Percentiles rank a stretch among this genome's conserved stretches.
Conservation (phyloP, 2,797 vertebrate genomes). For the Sebastes steindachneri region DNA sequence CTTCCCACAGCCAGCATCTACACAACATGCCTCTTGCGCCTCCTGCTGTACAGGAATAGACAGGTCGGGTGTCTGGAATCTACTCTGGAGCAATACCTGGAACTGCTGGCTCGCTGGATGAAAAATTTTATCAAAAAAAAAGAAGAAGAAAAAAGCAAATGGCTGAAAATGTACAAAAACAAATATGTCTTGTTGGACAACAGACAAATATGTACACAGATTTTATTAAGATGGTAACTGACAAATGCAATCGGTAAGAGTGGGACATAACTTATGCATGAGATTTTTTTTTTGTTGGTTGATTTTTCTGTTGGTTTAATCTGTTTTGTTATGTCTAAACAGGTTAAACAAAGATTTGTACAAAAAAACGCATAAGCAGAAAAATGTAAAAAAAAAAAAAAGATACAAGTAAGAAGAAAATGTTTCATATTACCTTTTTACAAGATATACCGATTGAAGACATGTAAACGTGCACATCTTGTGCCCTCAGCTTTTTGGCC, state of each 20-base stretch:
- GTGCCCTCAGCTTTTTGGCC: slow-evolving; percentile 60
- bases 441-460: slow-evolving; percentile 72
- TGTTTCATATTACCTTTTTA: slow-evolving; percentile 84
- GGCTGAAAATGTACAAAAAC: slow-evolving; percentile 75
- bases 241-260: slow-evolving; percentile 79
- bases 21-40: slow-evolving; percentile 67
- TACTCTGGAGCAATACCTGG: slow-evolving; percentile 71
- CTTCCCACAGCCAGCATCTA: slow-evolving; percentile 62
- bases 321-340: slow-evolving; percentile 77
- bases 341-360: slow-evolving; percentile 81
- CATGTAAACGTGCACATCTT: slow-evolving; percentile 71
- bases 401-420: slow-evolving; percentile 51
- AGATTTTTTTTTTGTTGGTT: slow-evolving; percentile 70
- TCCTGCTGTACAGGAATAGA: slow-evolving; percentile 75
- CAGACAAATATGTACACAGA: slow-evolving; percentile 55
- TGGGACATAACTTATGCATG: slow-evolving; percentile 84
- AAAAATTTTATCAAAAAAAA: slow-evolving; percentile 53
- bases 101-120: slow-evolving; percentile 55
- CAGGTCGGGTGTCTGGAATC: slow-evolving; percentile 58
- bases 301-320: slow-evolving; percentile 71
- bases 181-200: slow-evolving; percentile 70
- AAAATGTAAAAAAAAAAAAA: slow-evolving; percentile 31
- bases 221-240: slow-evolving; percentile 64
- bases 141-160: slow-evolving; percentile 58
- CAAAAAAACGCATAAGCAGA: slow-evolving; percentile 55